Percentiles rank a stretch among this genome's conserved stretches.
These are phyloP conservation scores for Varanus salvator DNA, from an alignment of 2,113 vertebrate genomes.

Conservation along the genomic window DNA sequence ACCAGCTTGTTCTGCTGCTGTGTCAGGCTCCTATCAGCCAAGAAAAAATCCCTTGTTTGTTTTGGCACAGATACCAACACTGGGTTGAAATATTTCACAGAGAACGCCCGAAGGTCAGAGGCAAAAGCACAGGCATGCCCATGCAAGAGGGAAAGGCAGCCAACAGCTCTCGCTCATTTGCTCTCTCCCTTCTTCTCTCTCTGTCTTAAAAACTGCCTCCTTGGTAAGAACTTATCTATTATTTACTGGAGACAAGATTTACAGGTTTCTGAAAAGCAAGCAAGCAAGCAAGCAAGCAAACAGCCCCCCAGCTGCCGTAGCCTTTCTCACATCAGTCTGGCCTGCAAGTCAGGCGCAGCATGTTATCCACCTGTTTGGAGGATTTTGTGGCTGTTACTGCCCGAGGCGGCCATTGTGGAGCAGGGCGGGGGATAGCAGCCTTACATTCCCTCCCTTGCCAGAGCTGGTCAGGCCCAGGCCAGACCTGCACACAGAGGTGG, in stretches of 20 bases:
- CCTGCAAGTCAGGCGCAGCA: rapidly evolving
- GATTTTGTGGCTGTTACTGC: not conserved
- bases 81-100: rapidly evolving
- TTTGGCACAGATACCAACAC: rapidly evolving
- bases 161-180: not conserved
- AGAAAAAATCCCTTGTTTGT: not conserved
- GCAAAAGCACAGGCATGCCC: not conserved
- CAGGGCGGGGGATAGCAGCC: too few species aligned
- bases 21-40: not conserved
- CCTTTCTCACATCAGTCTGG: rapidly evolving
- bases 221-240: constrained; percentile 15
- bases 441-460: not conserved
- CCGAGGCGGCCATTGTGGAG: not conserved
- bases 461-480: not conserved
- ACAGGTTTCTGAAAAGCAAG: not conserved
- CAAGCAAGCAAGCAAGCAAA: not conserved
- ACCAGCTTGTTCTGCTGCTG: rapidly evolving
- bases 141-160: not conserved
- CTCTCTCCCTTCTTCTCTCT: not conserved
- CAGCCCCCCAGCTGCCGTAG: too few species aligned
- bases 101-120: rapidly evolving
- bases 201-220: not conserved
- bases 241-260: constrained; percentile 23
- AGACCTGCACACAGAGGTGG: not conserved
- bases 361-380: not conserved